Percentiles rank a stretch among this genome's conserved stretches.
phyloP scores from a whole-genome alignment of 2,797 vertebrate species.

The Parauchenoglanis ngamensis region DNA sequence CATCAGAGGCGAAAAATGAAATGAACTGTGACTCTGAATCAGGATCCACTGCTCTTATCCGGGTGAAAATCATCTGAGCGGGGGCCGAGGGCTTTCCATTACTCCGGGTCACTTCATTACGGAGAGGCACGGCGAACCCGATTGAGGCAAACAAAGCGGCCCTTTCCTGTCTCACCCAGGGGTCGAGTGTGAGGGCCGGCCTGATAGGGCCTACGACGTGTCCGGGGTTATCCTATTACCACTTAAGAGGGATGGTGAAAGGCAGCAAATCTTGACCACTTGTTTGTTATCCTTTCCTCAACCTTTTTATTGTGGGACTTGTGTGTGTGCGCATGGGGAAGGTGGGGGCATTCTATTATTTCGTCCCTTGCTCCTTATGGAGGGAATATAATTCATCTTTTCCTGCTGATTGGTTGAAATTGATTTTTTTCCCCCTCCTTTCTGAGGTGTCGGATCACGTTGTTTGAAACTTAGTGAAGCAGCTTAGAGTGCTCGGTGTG shows the following conservation, averaged over 20 bases:
- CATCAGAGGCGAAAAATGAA: constrained; percentile 99
- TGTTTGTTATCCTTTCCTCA: constrained; percentile 86
- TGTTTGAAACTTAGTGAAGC: constrained; percentile 36
- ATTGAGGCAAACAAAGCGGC: constrained; percentile 95
- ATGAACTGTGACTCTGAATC: constrained; percentile 99
- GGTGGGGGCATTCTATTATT: constrained; percentile 85
- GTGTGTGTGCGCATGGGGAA: constrained; percentile 19
- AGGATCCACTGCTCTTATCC: constrained; percentile 99
- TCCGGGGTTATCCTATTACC: constrained; percentile 99
- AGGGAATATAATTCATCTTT: constrained; percentile 91
- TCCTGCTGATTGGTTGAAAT: constrained; percentile 78
- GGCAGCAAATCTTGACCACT: constrained; percentile 93
- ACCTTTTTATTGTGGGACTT: constrained; percentile 78
- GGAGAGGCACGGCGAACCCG: constrained; percentile 88
- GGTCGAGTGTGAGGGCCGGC: constrained; percentile 98
- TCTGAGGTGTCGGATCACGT: constrained; percentile 38
- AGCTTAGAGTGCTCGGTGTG: constrained; percentile 6
- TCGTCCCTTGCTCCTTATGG: constrained; percentile 77
- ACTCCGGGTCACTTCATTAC: constrained; percentile 99
- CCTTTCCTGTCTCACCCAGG: constrained; percentile 93
- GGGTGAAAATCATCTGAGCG: constrained; percentile 93
- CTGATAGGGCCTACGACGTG: constrained; percentile 96
- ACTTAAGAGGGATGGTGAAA: constrained; percentile 98
- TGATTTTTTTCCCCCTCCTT: constrained; percentile 61
- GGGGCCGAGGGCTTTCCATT: constrained; percentile 97